Conservation (phyloP, 2,888 invertebrate genomes). For the Conops quadrifasciatus region DNA sequence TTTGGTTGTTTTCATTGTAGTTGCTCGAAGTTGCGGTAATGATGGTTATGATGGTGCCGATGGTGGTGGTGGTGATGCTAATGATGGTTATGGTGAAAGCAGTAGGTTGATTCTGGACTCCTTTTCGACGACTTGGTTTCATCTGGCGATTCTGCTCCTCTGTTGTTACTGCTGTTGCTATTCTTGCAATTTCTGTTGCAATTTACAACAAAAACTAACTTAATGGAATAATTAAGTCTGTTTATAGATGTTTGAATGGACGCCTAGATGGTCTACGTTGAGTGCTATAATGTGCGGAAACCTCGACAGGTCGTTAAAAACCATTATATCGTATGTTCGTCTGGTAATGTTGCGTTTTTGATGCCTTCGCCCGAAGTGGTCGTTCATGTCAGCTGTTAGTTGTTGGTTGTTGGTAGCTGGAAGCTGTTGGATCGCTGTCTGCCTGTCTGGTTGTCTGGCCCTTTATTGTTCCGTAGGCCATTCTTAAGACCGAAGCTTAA, state of each 20-base stretch:
- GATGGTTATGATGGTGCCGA: neutral
- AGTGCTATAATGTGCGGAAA: conserved; percentile 17
- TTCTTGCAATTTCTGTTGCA: conserved; percentile 4
- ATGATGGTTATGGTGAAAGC: neutral
- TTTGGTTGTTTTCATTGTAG: conserved; percentile 21
- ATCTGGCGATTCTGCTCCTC: too few relatives aligned
- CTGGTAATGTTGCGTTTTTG: neutral
- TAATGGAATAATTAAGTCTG: conserved; percentile 33
- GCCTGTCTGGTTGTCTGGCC: too few relatives aligned
- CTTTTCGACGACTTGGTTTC: too few relatives aligned
- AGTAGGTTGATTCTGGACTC: too few relatives aligned
- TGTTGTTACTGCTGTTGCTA: neutral
- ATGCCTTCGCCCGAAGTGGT: neutral
- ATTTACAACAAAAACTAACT: conserved; percentile 18
- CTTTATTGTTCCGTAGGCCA: too few relatives aligned
- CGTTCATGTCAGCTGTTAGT: too few relatives aligned
- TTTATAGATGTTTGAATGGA: conserved; percentile 31
- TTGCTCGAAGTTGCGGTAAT: conserved; percentile 5
- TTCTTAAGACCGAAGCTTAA: too few relatives aligned
- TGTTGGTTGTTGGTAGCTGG: too few relatives aligned
- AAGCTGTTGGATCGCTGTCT: too few relatives aligned
- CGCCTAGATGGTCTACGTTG: conserved; percentile 15
- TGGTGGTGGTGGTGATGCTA: neutral
- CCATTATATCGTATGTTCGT: neutral
- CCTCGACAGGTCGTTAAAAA: conserved; percentile 19